Evolutionary conservation across 2,888 invertebrate species (phyloP), one percentile per base, ranked within the genome.

Genomic region (Cabera pusaria): DNA sequence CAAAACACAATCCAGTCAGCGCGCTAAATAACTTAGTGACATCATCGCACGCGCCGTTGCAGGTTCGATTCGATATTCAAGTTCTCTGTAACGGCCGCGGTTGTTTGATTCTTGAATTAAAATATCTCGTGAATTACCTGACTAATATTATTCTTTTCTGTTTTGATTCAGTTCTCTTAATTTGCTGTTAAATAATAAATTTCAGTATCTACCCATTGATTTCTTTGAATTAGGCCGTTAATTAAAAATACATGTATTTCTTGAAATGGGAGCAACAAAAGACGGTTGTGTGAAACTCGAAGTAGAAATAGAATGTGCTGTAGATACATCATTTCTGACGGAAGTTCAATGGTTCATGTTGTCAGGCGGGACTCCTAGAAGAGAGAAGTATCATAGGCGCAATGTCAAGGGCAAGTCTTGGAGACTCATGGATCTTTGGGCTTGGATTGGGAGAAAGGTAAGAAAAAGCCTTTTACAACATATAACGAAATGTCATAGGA

Each of bases 401-500:
- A 67, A 55, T 17, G 59, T 49, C 29, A 80, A 74, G 34, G 46
- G 77, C 1, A 81, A 70, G 36, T 57, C 77, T 41, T 83, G 83
- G 79, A 72, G 56, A 35, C 59, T 88, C 19, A 60, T 83, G 44
- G 87, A 86, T 40, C 56, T 88, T 6, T 87, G 85, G 46, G 56
- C 82, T 5, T 87, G 87, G 88, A 78, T 88, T 28, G 87, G 87
- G 16, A 78, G 64, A 63, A 88, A 87, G 83, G 88, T 86, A 66
- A 42, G 19, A 14, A n/a, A n/a, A n/a, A n/a, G n/a, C n/a, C n/a
- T n/a, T n/a, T n/a, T n/a, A n/a, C n/a, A n/a, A n/a, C n/a, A n/a
- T n/a, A n/a, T n/a, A n/a, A n/a, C n/a, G n/a, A n/a, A n/a, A n/a
- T n/a, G n/a, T n/a, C n/a, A n/a, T n/a, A n/a, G n/a, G n/a, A n/a